A percentile compares a stretch with the other conserved stretches of the same genome.
Conservation (phyloP, 2,797 vertebrate genomes). For the Myripristis jacobus region DNA sequence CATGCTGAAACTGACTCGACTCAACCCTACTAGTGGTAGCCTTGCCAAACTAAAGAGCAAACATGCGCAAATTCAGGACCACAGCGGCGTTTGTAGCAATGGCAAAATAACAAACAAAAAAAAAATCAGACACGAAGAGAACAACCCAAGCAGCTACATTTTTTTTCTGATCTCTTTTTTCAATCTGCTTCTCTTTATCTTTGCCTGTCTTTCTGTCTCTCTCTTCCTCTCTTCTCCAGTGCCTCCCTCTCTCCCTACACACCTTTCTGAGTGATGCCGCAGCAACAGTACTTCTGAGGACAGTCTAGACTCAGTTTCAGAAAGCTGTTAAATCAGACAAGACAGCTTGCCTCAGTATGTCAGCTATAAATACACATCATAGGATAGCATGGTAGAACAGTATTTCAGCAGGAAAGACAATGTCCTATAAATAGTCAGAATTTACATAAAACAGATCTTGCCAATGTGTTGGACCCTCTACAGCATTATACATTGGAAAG, state of each 20-base stretch:
- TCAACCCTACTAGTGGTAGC: background rate
- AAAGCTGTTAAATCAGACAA: slow-evolving; percentile 35
- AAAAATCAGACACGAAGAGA: background rate
- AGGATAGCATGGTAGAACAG: background rate
- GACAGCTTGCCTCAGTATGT: slow-evolving; percentile 40
- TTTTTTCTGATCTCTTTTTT: background rate
- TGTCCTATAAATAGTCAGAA: slow-evolving; percentile 53
- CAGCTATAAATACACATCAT: slow-evolving; percentile 63
- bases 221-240: background rate
- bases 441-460: slow-evolving; percentile 37
- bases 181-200: background rate
- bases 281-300: slow-evolving; percentile 12
- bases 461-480: slow-evolving; percentile 10
- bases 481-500: slow-evolving; percentile 12
- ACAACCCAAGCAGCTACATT: background rate
- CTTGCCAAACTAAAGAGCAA: slow-evolving; percentile 6
- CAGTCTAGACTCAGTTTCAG: slow-evolving; percentile 30
- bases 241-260: background rate
- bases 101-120: no score
- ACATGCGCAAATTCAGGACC: background rate
- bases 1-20: slow-evolving; percentile 30
- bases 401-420: slow-evolving; percentile 27
- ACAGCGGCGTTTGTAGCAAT: background rate
- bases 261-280: background rate
- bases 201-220: background rate